Evolutionary conservation across 2,888 invertebrate genomes (phyloP).

Genomic region (Drosophila neonasuta): DNA sequence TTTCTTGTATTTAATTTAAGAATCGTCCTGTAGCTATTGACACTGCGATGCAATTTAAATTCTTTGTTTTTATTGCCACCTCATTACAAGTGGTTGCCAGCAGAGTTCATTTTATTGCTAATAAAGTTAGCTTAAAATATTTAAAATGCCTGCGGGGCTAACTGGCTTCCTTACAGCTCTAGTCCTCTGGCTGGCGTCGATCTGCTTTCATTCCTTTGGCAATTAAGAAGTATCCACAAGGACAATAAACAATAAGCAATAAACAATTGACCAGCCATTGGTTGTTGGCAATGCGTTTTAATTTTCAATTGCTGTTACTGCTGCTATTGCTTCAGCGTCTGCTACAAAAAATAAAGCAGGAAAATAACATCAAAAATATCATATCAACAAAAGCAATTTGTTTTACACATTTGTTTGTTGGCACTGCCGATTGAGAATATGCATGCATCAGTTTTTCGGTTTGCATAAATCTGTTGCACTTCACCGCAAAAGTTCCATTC

Average conservation of each 20-base stretch:
- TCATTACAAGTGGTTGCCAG: constrained; percentile 55
- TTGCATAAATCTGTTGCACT: constrained; percentile 62
- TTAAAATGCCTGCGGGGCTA: constrained; percentile 49
- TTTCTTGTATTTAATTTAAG: neutral
- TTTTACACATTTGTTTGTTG: constrained; percentile 34
- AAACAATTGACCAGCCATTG: constrained; percentile 56
- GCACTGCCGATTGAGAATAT: constrained; percentile 11
- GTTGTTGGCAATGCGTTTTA: constrained; percentile 31
- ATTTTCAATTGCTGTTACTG: constrained; percentile 24
- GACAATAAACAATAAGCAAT: constrained; percentile 54
- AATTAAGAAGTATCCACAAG: constrained; percentile 20
- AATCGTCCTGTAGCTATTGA: neutral
- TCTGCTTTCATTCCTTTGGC: constrained; percentile 18
- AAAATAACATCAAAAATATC: constrained; percentile 3
- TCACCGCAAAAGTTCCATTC: constrained; percentile 56
- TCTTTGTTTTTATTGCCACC: constrained; percentile 24
- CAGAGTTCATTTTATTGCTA: constrained; percentile 53
- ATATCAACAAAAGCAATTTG: constrained; percentile 7
- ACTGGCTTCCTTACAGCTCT: constrained; percentile 8
- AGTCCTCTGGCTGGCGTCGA: neutral
- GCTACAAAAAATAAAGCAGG: constrained; percentile 3
- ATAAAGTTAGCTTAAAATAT: constrained; percentile 62
- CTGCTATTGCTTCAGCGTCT: neutral
- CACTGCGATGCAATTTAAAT: neutral
- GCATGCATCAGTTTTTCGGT: constrained; percentile 50